Evolutionary conservation across 2,888 invertebrate genomes (phyloP), one percentile per base, ranked within the genome.

Genomic region (Drosophila rellima): DNA sequence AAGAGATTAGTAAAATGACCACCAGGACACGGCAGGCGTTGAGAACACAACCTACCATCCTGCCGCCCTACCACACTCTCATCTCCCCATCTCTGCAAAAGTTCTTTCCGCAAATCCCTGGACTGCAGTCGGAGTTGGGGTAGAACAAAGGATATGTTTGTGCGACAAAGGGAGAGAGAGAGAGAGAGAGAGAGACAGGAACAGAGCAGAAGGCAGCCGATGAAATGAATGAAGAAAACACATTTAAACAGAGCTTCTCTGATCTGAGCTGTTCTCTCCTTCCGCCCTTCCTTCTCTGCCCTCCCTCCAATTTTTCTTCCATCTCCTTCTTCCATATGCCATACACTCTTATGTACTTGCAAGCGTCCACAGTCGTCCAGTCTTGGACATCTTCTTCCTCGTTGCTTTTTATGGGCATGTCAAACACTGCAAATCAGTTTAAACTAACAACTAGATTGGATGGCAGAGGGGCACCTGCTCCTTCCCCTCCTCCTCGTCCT

Each of bases 391-490:
- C 62, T 80, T 68, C 61, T 26, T 71, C 39, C 77, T 85, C 84
- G 84, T 83, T 71, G 72, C 84, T 80, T 83, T 88, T 83, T 83
- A 88, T 86, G 70, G 89, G 67, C 89, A 85, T 87, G 87, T 84
- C 89, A 89, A 84, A 89, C 89, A 88, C 77, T 85, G 85, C 89
- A 85, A 85, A 89, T 85, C 85, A 89, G 85, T 85, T 85, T 87
- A 89, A 89, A 78, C 89, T 88, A 88, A 89, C 89, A 86, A 82
- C 68, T 65, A 56, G 62, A 68, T 18, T 11, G 44, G 44, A 18
- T 55, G 33, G 20, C 29, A 5, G n/a, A 8, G 55, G 20, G 29
- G 44, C 55, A 31, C 23, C 31, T 44, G 13, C 44, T 31, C 29
- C 26, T 39, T 15, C n/a, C 20, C 11, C 15, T 17, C 3, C 52